These are phyloP conservation scores for Chymomyza procnemis DNA, from an alignment of 2,888 invertebrate species.

Conservation along the genomic window DNA sequence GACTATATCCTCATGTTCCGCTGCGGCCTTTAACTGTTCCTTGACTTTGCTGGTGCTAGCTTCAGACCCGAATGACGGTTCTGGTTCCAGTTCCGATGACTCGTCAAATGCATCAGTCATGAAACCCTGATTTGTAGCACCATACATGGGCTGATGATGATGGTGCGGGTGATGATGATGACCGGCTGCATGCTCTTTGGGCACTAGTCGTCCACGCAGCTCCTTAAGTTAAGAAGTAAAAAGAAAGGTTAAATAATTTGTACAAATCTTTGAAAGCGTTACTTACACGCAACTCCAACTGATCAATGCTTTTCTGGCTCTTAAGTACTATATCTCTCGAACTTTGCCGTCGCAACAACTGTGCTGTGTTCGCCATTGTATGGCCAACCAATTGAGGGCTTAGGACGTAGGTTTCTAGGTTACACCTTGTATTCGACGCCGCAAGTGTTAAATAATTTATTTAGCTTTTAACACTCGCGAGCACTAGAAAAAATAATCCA, in stretches of 20 bases:
- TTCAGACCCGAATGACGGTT: slow-evolving; percentile 72
- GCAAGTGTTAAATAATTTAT: not conserved
- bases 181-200: slow-evolving; percentile 85
- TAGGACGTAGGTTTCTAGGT: not conserved
- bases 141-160: slow-evolving; percentile 83
- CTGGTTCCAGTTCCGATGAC: slow-evolving; percentile 73
- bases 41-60: slow-evolving; percentile 75
- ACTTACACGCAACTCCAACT: slow-evolving; percentile 89
- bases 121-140: slow-evolving; percentile 92
- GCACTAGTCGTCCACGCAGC: slow-evolving; percentile 87
- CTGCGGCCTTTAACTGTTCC: slow-evolving; percentile 60
- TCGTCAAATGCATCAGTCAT: slow-evolving; percentile 77
- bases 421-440: not conserved
- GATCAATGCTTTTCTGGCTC: slow-evolving; percentile 87
- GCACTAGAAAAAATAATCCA: not conserved
- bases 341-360: slow-evolving; percentile 91
- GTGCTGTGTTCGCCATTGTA: slow-evolving; percentile 92
- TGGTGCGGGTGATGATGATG: slow-evolving; percentile 71
- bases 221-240: slow-evolving; percentile 78
- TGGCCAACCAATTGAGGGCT: not conserved
- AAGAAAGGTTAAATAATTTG: slow-evolving; percentile 3
- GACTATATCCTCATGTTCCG: slow-evolving; percentile 80
- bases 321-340: slow-evolving; percentile 86
- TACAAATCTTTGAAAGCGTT: not conserved
- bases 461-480: not conserved